Conservation (phyloP, 2,888 invertebrate genomes). For the Tinea trinotella region DNA sequence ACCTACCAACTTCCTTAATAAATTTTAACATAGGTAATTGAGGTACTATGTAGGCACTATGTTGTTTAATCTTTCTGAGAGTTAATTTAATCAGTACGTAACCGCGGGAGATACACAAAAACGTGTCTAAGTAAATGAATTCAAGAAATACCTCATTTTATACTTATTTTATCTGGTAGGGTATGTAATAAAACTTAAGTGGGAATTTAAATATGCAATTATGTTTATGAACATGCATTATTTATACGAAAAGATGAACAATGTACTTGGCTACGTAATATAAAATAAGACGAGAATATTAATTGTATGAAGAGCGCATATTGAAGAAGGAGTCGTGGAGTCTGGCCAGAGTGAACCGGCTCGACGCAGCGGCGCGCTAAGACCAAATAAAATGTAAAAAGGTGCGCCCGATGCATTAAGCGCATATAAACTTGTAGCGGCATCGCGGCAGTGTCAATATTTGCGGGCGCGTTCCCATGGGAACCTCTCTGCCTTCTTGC, state of each 20-base stretch:
- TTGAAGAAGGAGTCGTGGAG: constrained; percentile 16
- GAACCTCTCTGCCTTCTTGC: constrained; percentile 41
- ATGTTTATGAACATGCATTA: background rate
- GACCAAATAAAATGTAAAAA: constrained; percentile 68
- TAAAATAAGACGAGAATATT: constrained; percentile 11
- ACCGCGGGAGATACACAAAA: too few species aligned
- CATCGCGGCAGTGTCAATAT: constrained; percentile 64
- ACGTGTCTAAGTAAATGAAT: too few species aligned
- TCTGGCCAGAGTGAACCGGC: constrained; percentile 19
- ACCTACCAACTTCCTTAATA: background rate
- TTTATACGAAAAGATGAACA: constrained; percentile 7
- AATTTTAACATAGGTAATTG: too few species aligned
- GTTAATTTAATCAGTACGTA: too few species aligned
- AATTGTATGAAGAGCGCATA: constrained; percentile 8
- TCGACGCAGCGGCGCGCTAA: constrained; percentile 38
- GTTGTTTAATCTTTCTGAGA: too few species aligned
- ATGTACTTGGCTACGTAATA: background rate
- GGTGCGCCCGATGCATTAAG: constrained; percentile 67
- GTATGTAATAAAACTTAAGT: background rate
- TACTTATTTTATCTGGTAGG: background rate
- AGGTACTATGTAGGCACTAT: too few species aligned
- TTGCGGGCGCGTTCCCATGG: constrained; percentile 68
- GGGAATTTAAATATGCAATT: constrained; percentile 1
- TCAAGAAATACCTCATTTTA: too few species aligned
- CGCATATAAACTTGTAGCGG: constrained; percentile 69